Percentiles rank a stretch among this genome's conserved stretches.
Conservation (phyloP, 2,113 vertebrate genomes). For the Macquaria australasica region DNA sequence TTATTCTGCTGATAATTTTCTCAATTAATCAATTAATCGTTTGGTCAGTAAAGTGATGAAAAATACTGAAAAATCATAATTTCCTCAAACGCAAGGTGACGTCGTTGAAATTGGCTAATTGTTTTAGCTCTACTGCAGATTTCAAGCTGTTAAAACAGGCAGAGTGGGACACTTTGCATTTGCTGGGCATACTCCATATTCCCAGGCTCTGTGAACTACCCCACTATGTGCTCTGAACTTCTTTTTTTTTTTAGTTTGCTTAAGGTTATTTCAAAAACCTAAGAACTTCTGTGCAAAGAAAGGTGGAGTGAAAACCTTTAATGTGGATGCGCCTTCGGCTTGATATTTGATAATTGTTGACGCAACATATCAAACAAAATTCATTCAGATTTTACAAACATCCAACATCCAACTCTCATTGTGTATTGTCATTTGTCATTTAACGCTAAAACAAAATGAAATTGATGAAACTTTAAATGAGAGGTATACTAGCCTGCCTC, state of each 20-base stretch:
- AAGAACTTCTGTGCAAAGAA: not conserved
- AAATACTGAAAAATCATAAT: not conserved
- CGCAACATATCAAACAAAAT: not conserved
- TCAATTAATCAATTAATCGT: not conserved
- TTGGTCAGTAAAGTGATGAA: not conserved
- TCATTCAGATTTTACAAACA: not conserved
- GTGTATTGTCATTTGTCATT: not conserved
- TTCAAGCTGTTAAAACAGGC: not conserved
- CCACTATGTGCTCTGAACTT: not conserved
- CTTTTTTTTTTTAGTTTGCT: too few relatives aligned
- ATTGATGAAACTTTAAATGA: not conserved
- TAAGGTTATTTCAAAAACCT: not conserved
- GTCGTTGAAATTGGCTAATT: not conserved
- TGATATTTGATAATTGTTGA: not conserved
- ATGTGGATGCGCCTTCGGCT: not conserved
- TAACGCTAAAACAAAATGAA: not conserved
- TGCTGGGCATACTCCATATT: not conserved
- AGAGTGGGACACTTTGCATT: not conserved
- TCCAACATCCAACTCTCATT: not conserved
- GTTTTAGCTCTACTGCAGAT: not conserved
- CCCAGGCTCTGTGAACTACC: not conserved
- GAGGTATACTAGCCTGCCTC: not conserved
- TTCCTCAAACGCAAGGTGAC: not conserved
- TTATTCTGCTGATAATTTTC: not conserved
- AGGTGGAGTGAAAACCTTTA: too few relatives aligned